Percentiles rank a stretch among this genome's conserved stretches.
These are phyloP conservation scores for Aspidapion aeneum DNA, from an alignment of 2,888 invertebrate species.

Conservation along the genomic window DNA sequence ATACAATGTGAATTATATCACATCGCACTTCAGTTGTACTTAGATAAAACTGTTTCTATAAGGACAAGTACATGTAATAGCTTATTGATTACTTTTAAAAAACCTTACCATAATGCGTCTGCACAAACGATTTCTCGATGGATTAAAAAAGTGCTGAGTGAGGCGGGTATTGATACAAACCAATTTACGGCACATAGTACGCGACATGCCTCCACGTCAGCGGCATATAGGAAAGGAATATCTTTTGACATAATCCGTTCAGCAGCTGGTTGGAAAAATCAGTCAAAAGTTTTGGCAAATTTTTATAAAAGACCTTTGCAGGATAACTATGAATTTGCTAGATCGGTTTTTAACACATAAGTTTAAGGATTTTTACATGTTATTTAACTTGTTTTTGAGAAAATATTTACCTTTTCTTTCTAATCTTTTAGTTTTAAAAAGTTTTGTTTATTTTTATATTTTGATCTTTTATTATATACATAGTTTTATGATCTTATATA, in stretches of 20 bases:
- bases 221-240: slow-evolving; percentile 8
- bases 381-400: no score
- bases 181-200: slow-evolving; percentile 9
- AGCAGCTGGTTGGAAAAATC: slow-evolving; percentile 10
- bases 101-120: slow-evolving; percentile 7
- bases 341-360: background rate
- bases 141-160: no score
- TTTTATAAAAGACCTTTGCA: background rate
- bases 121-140: no score
- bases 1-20: no score
- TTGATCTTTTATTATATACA: no score
- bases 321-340: background rate
- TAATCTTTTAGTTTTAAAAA: no score
- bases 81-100: slow-evolving; percentile 12
- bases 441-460: no score
- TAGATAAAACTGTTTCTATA: slow-evolving; percentile 5
- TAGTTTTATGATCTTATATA: no score
- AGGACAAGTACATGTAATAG: background rate
- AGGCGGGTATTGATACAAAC: slow-evolving; percentile 3
- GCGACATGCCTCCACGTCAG: slow-evolving; percentile 11
- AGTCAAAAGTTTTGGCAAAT: background rate
- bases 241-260: slow-evolving; percentile 3
- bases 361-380: no score
- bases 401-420: no score
- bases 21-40: slow-evolving; percentile 6